Conservation (phyloP, 2,113 vertebrate genomes). For the Phoenicopterus ruber region DNA sequence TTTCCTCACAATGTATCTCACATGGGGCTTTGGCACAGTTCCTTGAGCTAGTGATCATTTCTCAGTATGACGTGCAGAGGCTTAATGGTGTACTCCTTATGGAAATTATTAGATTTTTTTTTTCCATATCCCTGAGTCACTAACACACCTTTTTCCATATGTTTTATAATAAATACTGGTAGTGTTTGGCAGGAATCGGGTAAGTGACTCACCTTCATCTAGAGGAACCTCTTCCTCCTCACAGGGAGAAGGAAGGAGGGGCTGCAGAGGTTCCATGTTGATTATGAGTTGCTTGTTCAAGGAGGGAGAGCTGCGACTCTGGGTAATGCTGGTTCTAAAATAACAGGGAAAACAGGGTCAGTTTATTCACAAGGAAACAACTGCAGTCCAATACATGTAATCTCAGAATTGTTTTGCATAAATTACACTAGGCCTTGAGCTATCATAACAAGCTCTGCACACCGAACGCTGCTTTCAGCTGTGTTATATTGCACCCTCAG, state of each 20-base stretch:
- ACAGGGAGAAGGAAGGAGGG: constrained; percentile 83
- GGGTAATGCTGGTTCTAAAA: constrained; percentile 86
- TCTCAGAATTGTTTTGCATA: background rate
- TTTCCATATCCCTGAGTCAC: background rate
- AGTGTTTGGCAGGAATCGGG: background rate
- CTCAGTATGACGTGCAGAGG: background rate
- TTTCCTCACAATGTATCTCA: background rate
- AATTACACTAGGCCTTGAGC: background rate
- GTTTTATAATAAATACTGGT: background rate
- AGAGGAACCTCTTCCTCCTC: constrained; percentile 82
- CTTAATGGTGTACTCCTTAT: background rate
- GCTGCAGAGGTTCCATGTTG: constrained; percentile 93
- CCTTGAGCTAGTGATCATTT: background rate
- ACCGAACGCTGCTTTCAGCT: accelerated
- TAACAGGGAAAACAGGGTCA: background rate
- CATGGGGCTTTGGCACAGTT: background rate
- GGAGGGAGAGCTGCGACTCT: constrained; percentile 91
- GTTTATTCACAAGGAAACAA: background rate
- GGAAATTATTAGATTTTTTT: background rate
- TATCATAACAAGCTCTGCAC: background rate
- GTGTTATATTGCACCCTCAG: background rate
- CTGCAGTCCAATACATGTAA: background rate
- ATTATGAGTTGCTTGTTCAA: constrained; percentile 97
- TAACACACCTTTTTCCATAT: background rate
- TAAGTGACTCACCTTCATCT: constrained; percentile 77